Evolutionary conservation across 1,140 invertebrate species (phyloP), one percentile per base, ranked within the genome.

Genomic region (Drosophila pachea): DNA sequence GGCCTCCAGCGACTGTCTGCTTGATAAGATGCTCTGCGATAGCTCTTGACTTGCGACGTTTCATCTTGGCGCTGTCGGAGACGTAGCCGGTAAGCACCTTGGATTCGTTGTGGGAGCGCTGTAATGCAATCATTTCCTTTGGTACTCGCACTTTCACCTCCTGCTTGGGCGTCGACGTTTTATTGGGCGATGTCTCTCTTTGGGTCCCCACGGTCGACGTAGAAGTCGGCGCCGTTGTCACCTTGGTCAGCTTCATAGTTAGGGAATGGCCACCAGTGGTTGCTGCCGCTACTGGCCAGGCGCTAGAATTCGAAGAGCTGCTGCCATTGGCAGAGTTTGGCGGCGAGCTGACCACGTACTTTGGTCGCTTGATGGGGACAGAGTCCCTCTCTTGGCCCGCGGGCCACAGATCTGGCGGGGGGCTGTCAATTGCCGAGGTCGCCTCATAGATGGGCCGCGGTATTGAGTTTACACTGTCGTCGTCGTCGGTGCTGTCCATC

Each of bases 1-100:
- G 60, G 9, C 47, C 22, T 48, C 12, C 31, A n/a, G 40, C 40
- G 3, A 43, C 40, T n/a, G 45, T 11, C 16, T 74, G 71, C 29
- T 75, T 63, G 11, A 68, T 53, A 2, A 38, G 16, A 45, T 48
- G 59, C 5, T 40, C 33, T 0, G 49, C 65, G 4, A 55, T 29
- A 22, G 56, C 22, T 0, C 79, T 69, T 1, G 84, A 79, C 32
- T 87, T 87, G 31, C 78, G 72, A 0, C 75, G 68, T 64, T 87
- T 87, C 6, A 83, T 38, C 22, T 73, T 81, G 7, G 58, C 54
- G 8, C 58, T 58, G 4, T 74, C 84, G 7, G 61, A 65, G 5
- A 88, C 76, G 69, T 75, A 89, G 50, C 84, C 82, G 7, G 77
- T 77, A 7, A 89, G 67, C 11, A 89, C 72, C 60, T 89, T 67